Evolutionary conservation across 2,888 invertebrate genomes (phyloP).

Genomic region (Cosmia pyralina): DNA sequence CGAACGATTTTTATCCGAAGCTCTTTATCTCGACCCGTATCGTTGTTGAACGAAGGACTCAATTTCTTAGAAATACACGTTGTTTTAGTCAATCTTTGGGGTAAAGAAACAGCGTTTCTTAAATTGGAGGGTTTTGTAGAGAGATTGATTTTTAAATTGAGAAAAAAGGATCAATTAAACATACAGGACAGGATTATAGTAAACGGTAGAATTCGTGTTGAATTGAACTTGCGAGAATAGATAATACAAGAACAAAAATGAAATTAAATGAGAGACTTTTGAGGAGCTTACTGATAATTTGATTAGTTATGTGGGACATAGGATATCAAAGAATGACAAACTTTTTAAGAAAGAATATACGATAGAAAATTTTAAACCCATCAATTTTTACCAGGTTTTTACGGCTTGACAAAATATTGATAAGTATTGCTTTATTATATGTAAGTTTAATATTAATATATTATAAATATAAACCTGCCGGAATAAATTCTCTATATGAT

Average conservation of each 20-base stretch:
- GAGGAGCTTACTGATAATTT: background rate
- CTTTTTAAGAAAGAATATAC: background rate
- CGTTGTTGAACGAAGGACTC: constrained; percentile 15
- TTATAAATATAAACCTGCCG: too few species aligned
- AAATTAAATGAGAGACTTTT: background rate
- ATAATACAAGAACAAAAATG: too few species aligned
- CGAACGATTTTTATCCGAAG: constrained; percentile 22
- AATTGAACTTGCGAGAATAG: too few species aligned
- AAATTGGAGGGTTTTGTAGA: background rate
- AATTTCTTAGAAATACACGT: constrained; percentile 38
- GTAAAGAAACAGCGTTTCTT: constrained; percentile 9
- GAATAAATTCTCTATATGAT: too few species aligned
- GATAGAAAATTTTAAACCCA: too few species aligned
- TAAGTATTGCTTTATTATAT: too few species aligned
- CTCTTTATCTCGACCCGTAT: constrained; percentile 30
- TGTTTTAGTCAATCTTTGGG: constrained; percentile 12
- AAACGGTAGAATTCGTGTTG: background rate
- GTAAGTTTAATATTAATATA: too few species aligned
- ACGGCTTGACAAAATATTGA: too few species aligned
- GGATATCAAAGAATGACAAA: background rate
- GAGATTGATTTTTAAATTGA: background rate
- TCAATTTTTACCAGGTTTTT: too few species aligned
- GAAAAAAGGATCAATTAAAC: background rate
- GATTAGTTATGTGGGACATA: background rate
- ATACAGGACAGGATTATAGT: too few species aligned